Evolutionary conservation across 92 coral and sea anemone genomes (phyloP), one percentile per base, ranked within the genome.

Genomic region (Porites rus): DNA sequence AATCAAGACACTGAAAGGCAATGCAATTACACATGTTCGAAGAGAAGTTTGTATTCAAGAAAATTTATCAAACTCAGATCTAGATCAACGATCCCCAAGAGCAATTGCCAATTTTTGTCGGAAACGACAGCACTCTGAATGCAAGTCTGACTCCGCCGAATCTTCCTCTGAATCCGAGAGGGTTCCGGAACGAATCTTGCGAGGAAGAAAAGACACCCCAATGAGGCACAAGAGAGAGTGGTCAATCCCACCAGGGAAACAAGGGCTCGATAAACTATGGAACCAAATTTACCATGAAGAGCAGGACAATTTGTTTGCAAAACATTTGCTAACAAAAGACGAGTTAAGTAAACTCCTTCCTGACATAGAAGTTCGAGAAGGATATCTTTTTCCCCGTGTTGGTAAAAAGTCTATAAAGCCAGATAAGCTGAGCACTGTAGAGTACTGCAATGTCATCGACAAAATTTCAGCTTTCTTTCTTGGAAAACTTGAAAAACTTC

Each of bases 131-230:
- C 0, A 28, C 31, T 1, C 31, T 3, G 0, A 28, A 24, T 0
- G 1, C 0, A 0, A 28, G 31, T 28, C 31, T 28, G 3, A 28
- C 31, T 28, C 0, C 31, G 0, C 0, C 31, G 3, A 28, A 0
- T 0, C 31, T 28, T 28, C 31, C 31, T 28, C 31, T 3, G 31
- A 28, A 28, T 28, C 31, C 31, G 31, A 28, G 31, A 28, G 31
- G 31, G 31, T 1, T 3, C 31, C 0, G 10, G 60, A 9, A 54
- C 8, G 60, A 13, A 54, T 13, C 0, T 9, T 54, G 60, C 0
- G 60, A 54, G 7, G 0, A 9, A 13, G 0, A 9, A 1, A 1
- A 54, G 60, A 54, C 60, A 54, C 60, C 14, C 60, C 60, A 54
- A 54, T 9, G 60, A 54, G 14, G 0, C 10, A 54, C 60, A 54